A percentile compares a stretch with the other conserved stretches of the same genome.
Evolutionary conservation across 2,797 vertebrate genomes (phyloP).

Genomic region (Jordanella pulchra): DNA sequence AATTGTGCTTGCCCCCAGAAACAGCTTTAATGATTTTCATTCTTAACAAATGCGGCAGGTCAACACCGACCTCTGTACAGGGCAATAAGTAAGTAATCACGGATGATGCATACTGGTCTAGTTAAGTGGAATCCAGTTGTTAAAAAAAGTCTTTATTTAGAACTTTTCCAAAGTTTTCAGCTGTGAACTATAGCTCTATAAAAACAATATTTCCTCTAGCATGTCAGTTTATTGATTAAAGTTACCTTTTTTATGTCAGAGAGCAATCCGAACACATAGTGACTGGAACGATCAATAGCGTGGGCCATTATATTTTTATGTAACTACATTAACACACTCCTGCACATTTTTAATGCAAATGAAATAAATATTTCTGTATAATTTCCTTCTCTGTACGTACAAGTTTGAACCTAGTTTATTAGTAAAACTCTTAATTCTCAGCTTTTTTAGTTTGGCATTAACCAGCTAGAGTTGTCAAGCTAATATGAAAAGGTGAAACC

Average conservation of each 20-base stretch:
- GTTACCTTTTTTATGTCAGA: constrained; percentile 7
- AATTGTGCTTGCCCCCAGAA: neutral
- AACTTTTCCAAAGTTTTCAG: neutral
- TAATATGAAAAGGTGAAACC: constrained; percentile 1
- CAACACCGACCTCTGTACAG: constrained; percentile 11
- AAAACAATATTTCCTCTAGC: neutral
- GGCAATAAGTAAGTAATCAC: neutral
- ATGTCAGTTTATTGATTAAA: constrained; percentile 38
- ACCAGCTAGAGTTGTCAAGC: constrained; percentile 8
- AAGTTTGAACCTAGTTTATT: neutral
- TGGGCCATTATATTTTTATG: neutral
- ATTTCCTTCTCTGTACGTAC: too few species aligned
- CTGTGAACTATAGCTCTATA: neutral
- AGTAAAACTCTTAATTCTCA: neutral
- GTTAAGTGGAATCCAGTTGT: neutral
- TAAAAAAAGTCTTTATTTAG: neutral
- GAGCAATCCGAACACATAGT: constrained; percentile 14
- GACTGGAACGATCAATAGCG: neutral
- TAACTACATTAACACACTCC: neutral
- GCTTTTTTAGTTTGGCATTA: neutral
- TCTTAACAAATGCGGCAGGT: constrained; percentile 9
- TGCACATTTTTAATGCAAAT: neutral
- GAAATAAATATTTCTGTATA: neutral
- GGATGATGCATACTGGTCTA: neutral
- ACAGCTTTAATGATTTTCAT: neutral